A percentile compares a stretch with the other conserved stretches of the same genome.
Evolutionary conservation across 2,888 invertebrate genomes (phyloP).

Genomic region (Agonopterix arenella): DNA sequence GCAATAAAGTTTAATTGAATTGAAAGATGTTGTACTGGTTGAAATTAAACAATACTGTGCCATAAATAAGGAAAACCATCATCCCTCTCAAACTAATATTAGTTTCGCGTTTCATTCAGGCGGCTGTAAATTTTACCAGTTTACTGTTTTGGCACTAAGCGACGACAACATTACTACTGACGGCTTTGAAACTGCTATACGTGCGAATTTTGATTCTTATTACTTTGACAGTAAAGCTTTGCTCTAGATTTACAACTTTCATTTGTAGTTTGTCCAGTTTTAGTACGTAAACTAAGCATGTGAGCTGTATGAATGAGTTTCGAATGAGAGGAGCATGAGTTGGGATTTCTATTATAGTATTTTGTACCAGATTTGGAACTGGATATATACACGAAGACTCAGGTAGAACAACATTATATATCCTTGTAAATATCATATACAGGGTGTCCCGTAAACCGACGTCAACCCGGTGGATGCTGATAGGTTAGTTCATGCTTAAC

Average conservation of each 20-base stretch:
- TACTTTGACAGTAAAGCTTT: background rate
- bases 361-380: no score
- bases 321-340: constrained; percentile 7
- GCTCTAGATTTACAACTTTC: background rate
- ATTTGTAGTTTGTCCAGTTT: background rate
- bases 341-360: no score
- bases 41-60: background rate
- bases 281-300: constrained; percentile 11
- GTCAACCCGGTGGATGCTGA: no score
- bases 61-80: constrained; percentile 19
- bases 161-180: constrained; percentile 45
- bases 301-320: constrained; percentile 15
- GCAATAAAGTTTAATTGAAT: no score
- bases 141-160: constrained; percentile 49
- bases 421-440: no score
- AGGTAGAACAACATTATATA: no score
- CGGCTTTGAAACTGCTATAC: constrained; percentile 9
- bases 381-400: no score
- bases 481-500: no score
- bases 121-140: constrained; percentile 48
- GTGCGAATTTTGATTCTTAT: background rate
- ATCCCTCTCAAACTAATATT: constrained; percentile 49
- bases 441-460: no score
- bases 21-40: no score
- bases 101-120: constrained; percentile 46